Base-by-base conservation (phyloP, 1,140 invertebrate species). In the Lepidurus couesii region DNA sequence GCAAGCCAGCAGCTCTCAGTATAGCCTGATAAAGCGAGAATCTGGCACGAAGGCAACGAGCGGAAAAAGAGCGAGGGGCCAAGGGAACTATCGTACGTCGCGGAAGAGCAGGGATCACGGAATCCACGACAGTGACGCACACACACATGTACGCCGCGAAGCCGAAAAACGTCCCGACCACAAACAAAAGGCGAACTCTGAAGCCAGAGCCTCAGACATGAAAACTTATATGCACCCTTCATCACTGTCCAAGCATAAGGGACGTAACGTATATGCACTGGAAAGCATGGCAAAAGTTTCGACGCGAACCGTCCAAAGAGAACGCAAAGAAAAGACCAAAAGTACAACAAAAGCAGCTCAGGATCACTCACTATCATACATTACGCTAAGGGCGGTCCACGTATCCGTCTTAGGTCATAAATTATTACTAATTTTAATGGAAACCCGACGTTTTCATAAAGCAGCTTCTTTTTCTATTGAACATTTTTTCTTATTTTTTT, bases 401-500 rank as follows among this genome's bases (percentile, higher is more conserved):
- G 16, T 21, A 65, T 65, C 53, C 53, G 53, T 65, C 53, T 3
- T 21, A 65, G 53, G 53, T 65, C 53, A 65, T 65, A 65, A 65
- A 65, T 65, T 65, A 65, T 65, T 65, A 13, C 53, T 65, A 65
- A 65, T 65, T 65, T 65, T 65, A 65, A 65, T 65, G 53, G 53
- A 65, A 65, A 65, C 53, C 53, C 6, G 53, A 13, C 53, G 21
- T 65, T 65, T 65, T 65, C 53, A 65, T 65, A 65, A 65, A 16
- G 53, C 7, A 65, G 13, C 8, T 4, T 34, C 53, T 65, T 65
- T 65, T 65, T 65, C 8, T 65, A 65, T 9, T 11, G 4, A 10
- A 7, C 53, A 13, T 65, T 65, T 21, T 21, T n/a, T 21, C 21
- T 65, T 65, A 65, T 65, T 65, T n/a, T 9, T 65, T 65, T n/a